A percentile compares a stretch with the other conserved stretches of the same genome.
These are phyloP conservation scores for Carcina quercana DNA, from an alignment of 2,888 invertebrate genomes.

Conservation along the genomic window DNA sequence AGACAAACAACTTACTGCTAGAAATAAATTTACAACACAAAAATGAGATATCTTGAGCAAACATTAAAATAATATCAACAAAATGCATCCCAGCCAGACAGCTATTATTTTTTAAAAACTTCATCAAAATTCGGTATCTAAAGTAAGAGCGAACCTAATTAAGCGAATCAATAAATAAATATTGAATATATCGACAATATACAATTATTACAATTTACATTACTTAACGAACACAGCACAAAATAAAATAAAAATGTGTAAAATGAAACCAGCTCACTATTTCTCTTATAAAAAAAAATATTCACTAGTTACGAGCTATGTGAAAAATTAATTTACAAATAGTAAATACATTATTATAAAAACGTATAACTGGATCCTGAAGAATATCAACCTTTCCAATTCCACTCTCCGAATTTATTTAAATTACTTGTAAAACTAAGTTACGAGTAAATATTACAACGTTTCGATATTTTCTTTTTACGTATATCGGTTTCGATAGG, in stretches of 20 bases:
- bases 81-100: constrained; percentile 66
- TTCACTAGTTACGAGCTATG: constrained; percentile 63
- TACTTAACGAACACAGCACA: constrained; percentile 73
- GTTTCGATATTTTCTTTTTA: constrained; percentile 60
- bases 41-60: constrained; percentile 60
- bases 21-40: constrained; percentile 54
- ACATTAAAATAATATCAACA: constrained; percentile 37
- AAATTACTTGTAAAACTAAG: constrained; percentile 56
- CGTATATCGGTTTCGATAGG: constrained; percentile 70
- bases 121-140: too few species aligned
- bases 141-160: constrained; percentile 59
- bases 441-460: constrained; percentile 63
- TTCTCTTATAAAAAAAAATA: constrained; percentile 55
- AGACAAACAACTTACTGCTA: constrained; percentile 35
- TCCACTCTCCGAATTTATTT: constrained; percentile 42
- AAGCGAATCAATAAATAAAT: constrained; percentile 71
- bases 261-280: constrained; percentile 58
- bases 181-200: constrained; percentile 68
- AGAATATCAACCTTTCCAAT: constrained; percentile 38
- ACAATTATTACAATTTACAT: constrained; percentile 73
- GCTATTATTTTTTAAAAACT: too few species aligned
- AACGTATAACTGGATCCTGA: constrained; percentile 70
- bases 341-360: constrained; percentile 65
- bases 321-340: constrained; percentile 67
- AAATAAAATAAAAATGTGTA: constrained; percentile 48